Conservation (phyloP, 2,113 vertebrate species). For the Datnioides undecimradiatus region DNA sequence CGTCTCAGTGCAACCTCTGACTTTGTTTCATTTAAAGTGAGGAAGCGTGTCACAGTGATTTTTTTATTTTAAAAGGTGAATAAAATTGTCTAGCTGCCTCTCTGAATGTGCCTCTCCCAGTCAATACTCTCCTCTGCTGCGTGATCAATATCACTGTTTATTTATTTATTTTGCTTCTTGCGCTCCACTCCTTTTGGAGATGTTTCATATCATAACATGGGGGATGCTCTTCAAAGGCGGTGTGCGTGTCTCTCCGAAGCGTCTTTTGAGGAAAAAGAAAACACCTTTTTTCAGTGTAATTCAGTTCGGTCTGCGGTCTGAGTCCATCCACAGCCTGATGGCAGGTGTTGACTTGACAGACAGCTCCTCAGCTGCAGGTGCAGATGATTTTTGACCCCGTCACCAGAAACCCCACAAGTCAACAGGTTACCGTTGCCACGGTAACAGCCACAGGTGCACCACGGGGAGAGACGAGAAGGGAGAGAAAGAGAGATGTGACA, state of each 20-base stretch:
- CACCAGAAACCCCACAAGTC: slow-evolving; percentile 55
- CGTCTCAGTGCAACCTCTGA: background rate
- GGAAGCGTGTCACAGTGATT: background rate
- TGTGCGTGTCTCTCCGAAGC: background rate
- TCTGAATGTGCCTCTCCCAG: slow-evolving; percentile 16
- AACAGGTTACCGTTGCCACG: slow-evolving; percentile 63
- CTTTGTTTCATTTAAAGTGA: background rate
- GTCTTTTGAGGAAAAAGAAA: background rate
- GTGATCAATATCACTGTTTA: slow-evolving; percentile 21
- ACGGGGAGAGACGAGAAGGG: background rate
- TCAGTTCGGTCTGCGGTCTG: background rate
- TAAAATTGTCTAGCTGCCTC: background rate
- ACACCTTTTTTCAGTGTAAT: slow-evolving; percentile 6
- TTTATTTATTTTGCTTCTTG: background rate
- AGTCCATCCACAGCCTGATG: slow-evolving; percentile 13
- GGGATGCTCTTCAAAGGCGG: slow-evolving; percentile 12
- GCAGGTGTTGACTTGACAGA: slow-evolving; percentile 66
- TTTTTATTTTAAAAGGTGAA: background rate
- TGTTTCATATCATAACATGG: slow-evolving; percentile 17
- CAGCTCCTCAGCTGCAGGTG: slow-evolving; percentile 74
- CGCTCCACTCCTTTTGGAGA: background rate
- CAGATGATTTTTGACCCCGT: slow-evolving; percentile 70
- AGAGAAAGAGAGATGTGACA: slow-evolving; percentile 58
- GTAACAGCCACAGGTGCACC: slow-evolving; percentile 76
- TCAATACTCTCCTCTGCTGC: slow-evolving; percentile 31